Base-by-base conservation (phyloP, 2,113 vertebrate species). In the Megaceryle maxima region DNA sequence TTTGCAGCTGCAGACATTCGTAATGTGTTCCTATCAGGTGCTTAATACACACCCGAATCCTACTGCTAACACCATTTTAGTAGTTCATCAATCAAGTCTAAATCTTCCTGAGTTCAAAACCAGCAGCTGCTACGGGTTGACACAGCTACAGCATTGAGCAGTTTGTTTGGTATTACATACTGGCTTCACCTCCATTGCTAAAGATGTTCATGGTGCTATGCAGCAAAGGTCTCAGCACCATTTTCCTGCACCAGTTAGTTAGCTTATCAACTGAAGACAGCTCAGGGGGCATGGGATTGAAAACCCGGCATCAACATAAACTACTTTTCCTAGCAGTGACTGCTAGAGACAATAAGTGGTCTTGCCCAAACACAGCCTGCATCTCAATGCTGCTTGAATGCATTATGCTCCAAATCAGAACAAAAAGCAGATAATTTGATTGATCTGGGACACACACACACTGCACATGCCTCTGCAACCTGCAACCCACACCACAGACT, bases 31-130 rank as follows among this genome's bases (percentile, higher is more conserved):
- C 87, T 72, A 72, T 72, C 84, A 91, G 82, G 86, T 92, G 91
- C 59, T 93, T 48, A 62, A 92, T 86, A 62, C 35, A 77, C 57
- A 82, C 41, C 86, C 78, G 75, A 83, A 51, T 59, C 62, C 80
- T 74, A 94, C 64, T 62, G 84, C 64, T 97, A 90, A 75, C 62
- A 33, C 53, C 62, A 66, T 68, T 78, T 56, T 87, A 69, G 67
- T n/a, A 92, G 87, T 60, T 89, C 81, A 97, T 93, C 96, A 94
- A 91, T 92, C 92, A 94, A 81, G 43, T 39, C 43, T 90, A 60
- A 70, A 70, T 56, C 18, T 87, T 50, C 73, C 73, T 31, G 15
- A 87, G 76, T 56, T 91, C 78, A 51, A 94, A 93, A n/a, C 41
- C 68, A 83, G 73, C 84, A 96, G 87, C 68, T 92, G 87, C 57